phyloP scores from a whole-genome alignment of 2,113 vertebrate genomes.

The Helogale parvula region DNA sequence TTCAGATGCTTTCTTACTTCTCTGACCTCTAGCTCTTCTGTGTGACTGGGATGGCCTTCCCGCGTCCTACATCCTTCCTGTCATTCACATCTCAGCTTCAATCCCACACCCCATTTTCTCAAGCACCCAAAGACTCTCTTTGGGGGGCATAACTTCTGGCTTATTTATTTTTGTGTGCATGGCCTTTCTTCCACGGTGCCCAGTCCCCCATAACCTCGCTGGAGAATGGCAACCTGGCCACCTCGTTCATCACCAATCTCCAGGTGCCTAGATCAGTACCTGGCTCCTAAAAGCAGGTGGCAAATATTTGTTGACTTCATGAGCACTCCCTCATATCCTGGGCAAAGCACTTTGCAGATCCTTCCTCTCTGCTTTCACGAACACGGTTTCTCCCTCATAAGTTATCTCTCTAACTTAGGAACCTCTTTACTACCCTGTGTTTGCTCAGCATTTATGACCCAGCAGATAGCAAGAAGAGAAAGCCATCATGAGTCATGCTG shows the following conservation, averaged over 20 bases:
- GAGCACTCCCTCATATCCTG: not conserved
- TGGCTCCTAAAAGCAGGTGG: not conserved
- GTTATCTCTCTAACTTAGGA: conserved; percentile 21
- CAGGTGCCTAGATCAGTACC: not conserved
- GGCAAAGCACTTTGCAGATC: not conserved
- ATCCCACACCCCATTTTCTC: not conserved
- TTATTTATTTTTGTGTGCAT: not conserved
- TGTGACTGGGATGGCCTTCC: not conserved
- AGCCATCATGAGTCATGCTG: conserved; percentile 60
- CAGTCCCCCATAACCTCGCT: not conserved
- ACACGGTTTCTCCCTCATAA: not conserved
- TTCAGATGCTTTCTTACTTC: not conserved
- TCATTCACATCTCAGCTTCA: not conserved
- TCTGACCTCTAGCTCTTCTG: not conserved
- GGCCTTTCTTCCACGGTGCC: not conserved
- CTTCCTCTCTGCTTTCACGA: conserved; percentile 1
- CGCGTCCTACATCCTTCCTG: not conserved
- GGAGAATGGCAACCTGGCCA: not conserved
- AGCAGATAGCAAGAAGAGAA: conserved; percentile 63
- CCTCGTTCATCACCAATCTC: not conserved
- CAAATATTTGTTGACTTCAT: not conserved
- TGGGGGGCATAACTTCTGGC: not conserved
- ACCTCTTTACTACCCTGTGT: conserved; percentile 8
- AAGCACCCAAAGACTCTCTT: not conserved
- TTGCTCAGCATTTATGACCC: conserved; percentile 65